These are phyloP conservation scores for Pentalonia nigronervosa DNA, from an alignment of 1,140 invertebrate genomes.

Conservation along the genomic window DNA sequence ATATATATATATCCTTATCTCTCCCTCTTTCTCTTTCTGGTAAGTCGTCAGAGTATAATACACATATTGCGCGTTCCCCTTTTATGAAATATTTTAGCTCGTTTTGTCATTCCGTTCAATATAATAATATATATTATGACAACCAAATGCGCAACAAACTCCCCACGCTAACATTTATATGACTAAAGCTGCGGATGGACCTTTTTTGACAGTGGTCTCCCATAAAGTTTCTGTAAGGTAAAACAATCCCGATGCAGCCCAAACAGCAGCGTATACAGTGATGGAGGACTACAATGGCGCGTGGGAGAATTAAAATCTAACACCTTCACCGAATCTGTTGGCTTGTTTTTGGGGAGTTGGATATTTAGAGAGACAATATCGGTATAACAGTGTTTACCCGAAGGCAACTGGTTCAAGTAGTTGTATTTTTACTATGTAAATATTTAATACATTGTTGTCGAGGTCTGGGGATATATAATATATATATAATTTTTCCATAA, in stretches of 20 bases:
- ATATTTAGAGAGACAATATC: not conserved
- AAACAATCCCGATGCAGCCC: not conserved
- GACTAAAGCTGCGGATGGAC: not conserved
- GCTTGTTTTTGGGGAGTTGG: not conserved
- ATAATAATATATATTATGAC: not conserved
- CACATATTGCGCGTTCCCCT: not conserved
- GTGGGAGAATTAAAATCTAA: not conserved
- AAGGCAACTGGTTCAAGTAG: not conserved
- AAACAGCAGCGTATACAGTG: not conserved
- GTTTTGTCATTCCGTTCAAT: not conserved
- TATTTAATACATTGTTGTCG: too few species aligned
- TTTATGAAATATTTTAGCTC: not conserved
- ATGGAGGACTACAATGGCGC: too few species aligned
- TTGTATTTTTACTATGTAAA: not conserved
- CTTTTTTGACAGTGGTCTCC: not conserved
- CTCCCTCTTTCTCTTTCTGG: not conserved
- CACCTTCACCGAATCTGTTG: not conserved
- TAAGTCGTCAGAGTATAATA: not conserved
- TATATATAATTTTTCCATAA: not conserved
- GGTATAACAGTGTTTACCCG: not conserved
- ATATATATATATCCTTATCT: not conserved
- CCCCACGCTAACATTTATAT: not conserved
- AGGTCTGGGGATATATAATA: not conserved
- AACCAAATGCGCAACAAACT: not conserved
- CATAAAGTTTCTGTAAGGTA: not conserved